Evolutionary conservation across 2,113 vertebrate genomes (phyloP).

Genomic region (Bubo blakistoni): DNA sequence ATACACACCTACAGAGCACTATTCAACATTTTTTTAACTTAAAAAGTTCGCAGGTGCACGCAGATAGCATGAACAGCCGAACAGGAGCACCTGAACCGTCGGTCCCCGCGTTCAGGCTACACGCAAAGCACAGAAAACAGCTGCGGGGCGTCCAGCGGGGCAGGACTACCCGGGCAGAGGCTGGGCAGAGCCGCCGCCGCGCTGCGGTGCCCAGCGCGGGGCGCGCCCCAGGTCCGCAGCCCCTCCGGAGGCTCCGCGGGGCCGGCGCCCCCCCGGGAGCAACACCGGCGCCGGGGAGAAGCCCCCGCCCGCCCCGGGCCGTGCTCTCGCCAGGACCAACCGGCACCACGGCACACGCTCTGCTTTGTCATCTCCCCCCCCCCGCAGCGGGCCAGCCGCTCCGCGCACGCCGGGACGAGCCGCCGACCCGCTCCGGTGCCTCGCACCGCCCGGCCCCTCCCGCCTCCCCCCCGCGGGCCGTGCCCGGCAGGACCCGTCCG

Average conservation of each 20-base stretch:
- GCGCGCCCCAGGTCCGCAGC: neutral
- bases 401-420: neutral
- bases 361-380: slow-evolving; percentile 9
- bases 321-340: neutral
- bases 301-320: neutral
- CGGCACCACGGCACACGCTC: neutral
- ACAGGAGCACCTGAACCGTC: neutral
- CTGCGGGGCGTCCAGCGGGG: neutral
- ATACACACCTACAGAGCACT: neutral
- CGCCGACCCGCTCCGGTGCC: neutral
- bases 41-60: neutral
- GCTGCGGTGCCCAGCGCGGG: neutral
- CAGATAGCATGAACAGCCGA: fast-evolving
- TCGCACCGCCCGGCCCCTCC: neutral
- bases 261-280: neutral
- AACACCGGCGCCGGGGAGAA: neutral
- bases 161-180: neutral
- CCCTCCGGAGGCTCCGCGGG: neutral
- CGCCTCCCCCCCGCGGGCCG: neutral
- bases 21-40: neutral
- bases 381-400: neutral
- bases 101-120: neutral
- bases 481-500: neutral
- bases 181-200: neutral
- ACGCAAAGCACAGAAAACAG: neutral